phyloP scores from a whole-genome alignment of 2,888 invertebrate species.

The Tiphia femorata region DNA sequence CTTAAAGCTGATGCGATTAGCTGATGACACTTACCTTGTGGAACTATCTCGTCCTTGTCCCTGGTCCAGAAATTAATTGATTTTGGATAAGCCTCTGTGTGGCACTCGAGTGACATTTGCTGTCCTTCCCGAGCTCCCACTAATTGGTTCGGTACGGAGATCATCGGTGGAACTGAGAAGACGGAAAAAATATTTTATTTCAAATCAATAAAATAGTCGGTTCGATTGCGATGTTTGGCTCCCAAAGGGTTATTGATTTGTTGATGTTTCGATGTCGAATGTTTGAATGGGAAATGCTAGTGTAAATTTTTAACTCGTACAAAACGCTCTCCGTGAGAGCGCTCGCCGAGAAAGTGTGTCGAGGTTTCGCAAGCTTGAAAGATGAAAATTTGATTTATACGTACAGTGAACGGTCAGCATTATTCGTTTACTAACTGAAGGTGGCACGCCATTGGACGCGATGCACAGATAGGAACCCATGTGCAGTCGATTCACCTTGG shows the following conservation, averaged over 20 bases:
- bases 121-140: slow-evolving; percentile 71
- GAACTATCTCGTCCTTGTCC: slow-evolving; percentile 71
- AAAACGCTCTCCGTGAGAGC: no score
- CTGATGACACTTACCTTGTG: slow-evolving; percentile 70
- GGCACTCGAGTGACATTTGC: slow-evolving; percentile 71
- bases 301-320: neutral
- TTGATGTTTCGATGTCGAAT: neutral
- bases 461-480: slow-evolving; percentile 71
- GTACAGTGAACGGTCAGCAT: slow-evolving; percentile 70
- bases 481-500: slow-evolving; percentile 68
- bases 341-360: no score
- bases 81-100: slow-evolving; percentile 73
- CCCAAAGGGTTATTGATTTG: neutral
- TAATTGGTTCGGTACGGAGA: slow-evolving; percentile 72
- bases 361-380: neutral
- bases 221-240: neutral
- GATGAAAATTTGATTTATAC: slow-evolving; percentile 47
- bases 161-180: slow-evolving; percentile 72
- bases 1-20: no score
- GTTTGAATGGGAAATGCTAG: neutral
- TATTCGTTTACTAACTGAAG: slow-evolving; percentile 70
- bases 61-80: slow-evolving; percentile 74
- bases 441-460: slow-evolving; percentile 71
- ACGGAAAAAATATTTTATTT: neutral
- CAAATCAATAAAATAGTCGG: neutral